These are phyloP conservation scores for Drosophila seguyi DNA, from an alignment of 1,140 invertebrate species.

Conservation along the genomic window DNA sequence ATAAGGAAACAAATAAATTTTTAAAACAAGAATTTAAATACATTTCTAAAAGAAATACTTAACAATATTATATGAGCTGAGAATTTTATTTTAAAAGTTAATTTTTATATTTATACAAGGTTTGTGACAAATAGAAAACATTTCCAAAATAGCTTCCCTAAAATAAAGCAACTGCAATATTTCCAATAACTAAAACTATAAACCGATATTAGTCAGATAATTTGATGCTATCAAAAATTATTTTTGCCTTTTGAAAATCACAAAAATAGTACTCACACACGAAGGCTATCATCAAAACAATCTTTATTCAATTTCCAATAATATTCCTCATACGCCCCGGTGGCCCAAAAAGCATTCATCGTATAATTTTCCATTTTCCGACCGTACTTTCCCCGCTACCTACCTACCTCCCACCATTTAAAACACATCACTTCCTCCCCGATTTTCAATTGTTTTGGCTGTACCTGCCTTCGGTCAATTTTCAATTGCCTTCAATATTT, in stretches of 20 bases:
- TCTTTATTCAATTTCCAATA: conserved; percentile 33
- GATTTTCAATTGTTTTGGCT: conserved; percentile 30
- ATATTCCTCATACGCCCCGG: conserved; percentile 34
- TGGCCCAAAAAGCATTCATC: conserved; percentile 4
- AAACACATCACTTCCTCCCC: not conserved
- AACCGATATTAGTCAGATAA: conserved; percentile 20
- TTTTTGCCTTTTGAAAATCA: not conserved
- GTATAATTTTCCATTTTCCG: conserved; percentile 10
- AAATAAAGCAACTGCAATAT: not conserved
- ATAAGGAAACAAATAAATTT: too few relatives aligned
- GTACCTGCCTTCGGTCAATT: conserved; percentile 46
- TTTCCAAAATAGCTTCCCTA: not conserved
- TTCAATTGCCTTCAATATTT: conserved; percentile 56
- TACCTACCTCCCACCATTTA: not conserved
- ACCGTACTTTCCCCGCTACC: not conserved
- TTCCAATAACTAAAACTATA: conserved; percentile 8
- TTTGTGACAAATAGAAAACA: not conserved
- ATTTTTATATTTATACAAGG: too few relatives aligned
- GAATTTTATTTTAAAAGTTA: not conserved
- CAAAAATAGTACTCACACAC: not conserved
- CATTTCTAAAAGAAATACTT: not conserved
- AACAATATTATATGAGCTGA: too few relatives aligned
- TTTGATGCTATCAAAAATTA: conserved; percentile 21
- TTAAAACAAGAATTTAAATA: too few relatives aligned
- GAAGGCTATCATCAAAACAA: not conserved